Percentiles rank a stretch among this genome's conserved stretches.
Conservation (phyloP, 2,113 vertebrate species). For the Datnioides undecimradiatus region DNA sequence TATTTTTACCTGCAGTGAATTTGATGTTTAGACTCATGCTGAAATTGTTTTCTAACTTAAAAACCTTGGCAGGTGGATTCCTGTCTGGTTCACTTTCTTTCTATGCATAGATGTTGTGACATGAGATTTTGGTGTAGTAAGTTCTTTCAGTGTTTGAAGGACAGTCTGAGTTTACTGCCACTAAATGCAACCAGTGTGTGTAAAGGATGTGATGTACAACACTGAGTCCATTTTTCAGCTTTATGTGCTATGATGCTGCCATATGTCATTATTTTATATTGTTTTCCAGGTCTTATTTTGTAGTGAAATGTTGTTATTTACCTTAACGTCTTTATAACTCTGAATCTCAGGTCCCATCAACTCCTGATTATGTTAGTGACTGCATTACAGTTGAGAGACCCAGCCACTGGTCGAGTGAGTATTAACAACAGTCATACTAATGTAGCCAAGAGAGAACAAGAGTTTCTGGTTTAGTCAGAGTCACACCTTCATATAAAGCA, state of each 20-base stretch:
- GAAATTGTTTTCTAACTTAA: neutral
- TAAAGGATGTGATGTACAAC: neutral
- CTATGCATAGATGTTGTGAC: slow-evolving; percentile 2
- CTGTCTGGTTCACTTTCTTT: neutral
- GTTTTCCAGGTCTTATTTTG: neutral
- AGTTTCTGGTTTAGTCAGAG: slow-evolving; percentile 29
- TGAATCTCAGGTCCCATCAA: no score
- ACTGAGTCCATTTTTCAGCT: neutral
- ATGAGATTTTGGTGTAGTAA: neutral
- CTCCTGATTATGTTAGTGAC: neutral
- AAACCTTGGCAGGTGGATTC: neutral
- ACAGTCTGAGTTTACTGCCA: neutral
- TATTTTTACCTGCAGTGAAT: slow-evolving; percentile 8
- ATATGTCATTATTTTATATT: neutral
- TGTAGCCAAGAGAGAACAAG: neutral
- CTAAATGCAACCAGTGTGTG: neutral
- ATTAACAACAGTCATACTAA: neutral
- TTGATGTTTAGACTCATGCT: neutral
- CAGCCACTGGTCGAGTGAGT: neutral
- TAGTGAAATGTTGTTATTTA: neutral
- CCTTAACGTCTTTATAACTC: no score
- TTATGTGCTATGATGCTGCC: neutral
- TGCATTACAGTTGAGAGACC: neutral
- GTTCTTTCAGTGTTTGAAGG: neutral
- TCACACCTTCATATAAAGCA: slow-evolving; percentile 10